Evolutionary conservation across 2,888 invertebrate species (phyloP), one percentile per base, ranked within the genome.

Genomic region (Ashinkailepas kermadecensis): DNA sequence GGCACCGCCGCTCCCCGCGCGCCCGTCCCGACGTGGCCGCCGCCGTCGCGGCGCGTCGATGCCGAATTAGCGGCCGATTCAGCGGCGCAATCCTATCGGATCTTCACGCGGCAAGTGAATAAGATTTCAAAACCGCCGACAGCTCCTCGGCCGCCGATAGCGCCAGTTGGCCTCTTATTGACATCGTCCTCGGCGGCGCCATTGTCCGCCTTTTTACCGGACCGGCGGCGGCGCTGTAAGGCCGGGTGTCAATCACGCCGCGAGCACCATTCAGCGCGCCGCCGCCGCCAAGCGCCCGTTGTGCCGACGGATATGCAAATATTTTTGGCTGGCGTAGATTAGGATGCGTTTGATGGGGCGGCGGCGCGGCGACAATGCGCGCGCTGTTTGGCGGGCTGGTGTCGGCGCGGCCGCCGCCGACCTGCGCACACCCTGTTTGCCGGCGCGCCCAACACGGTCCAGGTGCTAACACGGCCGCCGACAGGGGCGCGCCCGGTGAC

Each of bases 111-210:
- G 59, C 59, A 59, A 59, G 59, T 70, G 70, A 70, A 70, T 70
- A 15, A 11, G 13, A 39, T 70, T 70, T 70, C 70, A 70, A 70
- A 70, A 25, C 39, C 39, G 39, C 70, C 70, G 70, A 70, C 70
- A 70, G 70, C 70, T 70, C 70, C 39, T 70, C 39, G 7, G 59
- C 11, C 3, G 70, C 25, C 70, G 70, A 70, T 70, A 25, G 11
- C 39, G 70, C 70, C 70, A 70, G 70, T 65, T 65, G 18, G n/a
- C 65, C 65, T 65, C 65, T 70, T 70, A 70, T 70, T 70, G 70
- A 70, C 70, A 70, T 39, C 70, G 0, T 39, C 39, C 0, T 59
- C 59, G 13, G 6, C 15, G 13, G 70, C 13, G 39, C 39, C 15
- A 70, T 39, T 70, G 70, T 70, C 39, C 39, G 13, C 70, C 70